These are phyloP conservation scores for Onychomys torridus DNA, from an alignment of 2,797 vertebrate species.

Conservation along the genomic window DNA sequence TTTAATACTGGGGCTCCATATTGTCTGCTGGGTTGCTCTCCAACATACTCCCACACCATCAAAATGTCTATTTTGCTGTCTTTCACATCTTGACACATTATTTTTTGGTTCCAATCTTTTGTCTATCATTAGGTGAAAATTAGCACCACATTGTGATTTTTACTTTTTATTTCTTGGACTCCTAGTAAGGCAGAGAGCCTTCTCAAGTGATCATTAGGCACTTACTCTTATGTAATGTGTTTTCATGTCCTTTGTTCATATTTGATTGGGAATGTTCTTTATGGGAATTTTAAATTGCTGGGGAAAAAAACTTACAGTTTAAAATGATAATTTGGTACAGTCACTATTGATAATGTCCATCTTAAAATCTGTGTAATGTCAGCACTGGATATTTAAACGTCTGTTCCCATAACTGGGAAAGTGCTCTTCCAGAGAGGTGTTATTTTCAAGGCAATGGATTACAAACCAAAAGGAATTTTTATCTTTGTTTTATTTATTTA, in stretches of 20 bases:
- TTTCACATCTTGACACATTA: background rate
- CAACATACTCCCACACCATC: background rate
- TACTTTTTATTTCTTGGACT: background rate
- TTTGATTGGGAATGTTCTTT: background rate
- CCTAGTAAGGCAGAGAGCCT: background rate
- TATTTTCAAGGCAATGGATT: conserved; percentile 44
- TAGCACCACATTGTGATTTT: background rate
- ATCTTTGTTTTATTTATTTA: background rate
- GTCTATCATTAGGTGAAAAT: background rate
- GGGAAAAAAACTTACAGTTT: background rate
- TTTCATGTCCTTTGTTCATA: background rate
- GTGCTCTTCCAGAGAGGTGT: background rate
- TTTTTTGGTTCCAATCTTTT: background rate
- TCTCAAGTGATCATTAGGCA: background rate
- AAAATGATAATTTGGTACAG: background rate
- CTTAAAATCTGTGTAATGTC: background rate
- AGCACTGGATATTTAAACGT: background rate
- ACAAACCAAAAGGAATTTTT: background rate
- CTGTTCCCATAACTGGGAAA: background rate
- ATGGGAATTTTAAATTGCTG: background rate
- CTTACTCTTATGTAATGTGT: conserved; percentile 7
- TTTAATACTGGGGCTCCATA: background rate
- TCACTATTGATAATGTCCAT: background rate
- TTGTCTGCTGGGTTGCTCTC: background rate
- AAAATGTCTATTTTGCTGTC: background rate